Conservation (phyloP, 2,113 vertebrate species). For the Marcusenius ussheri region DNA sequence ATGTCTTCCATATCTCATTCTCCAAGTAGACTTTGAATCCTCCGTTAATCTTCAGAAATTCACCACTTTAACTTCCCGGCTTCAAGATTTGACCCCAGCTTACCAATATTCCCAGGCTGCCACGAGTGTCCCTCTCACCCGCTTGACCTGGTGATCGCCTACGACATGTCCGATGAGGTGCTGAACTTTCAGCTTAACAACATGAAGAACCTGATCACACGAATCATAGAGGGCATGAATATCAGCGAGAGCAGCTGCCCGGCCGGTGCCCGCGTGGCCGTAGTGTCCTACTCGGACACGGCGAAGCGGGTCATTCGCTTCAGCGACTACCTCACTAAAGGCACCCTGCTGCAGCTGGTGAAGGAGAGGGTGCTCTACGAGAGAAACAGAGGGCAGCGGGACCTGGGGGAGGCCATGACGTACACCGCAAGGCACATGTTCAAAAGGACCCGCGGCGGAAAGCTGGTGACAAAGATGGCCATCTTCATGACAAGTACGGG, state of each 20-base stretch:
- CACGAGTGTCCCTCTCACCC: conserved; percentile 42
- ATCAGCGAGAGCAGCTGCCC: conserved; percentile 43
- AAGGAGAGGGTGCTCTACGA: conserved; percentile 34
- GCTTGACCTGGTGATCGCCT: conserved; percentile 42
- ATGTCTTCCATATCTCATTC: neutral
- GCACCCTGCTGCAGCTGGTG: conserved; percentile 27
- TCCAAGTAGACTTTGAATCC: neutral
- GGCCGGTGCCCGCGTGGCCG: conserved; percentile 31
- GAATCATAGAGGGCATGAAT: conserved; percentile 16
- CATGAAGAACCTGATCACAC: conserved; percentile 38
- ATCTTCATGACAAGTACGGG: conserved; percentile 42
- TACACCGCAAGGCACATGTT: conserved; percentile 51
- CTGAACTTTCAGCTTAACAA: conserved; percentile 30
- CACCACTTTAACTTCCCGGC: neutral
- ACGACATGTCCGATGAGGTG: conserved; percentile 40
- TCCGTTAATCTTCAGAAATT: neutral
- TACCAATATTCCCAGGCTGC: conserved; percentile 26
- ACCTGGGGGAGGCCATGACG: conserved; percentile 43
- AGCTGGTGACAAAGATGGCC: conserved; percentile 38
- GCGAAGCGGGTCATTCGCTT: conserved; percentile 41
- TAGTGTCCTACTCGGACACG: conserved; percentile 36
- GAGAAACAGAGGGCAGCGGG: conserved; percentile 1
- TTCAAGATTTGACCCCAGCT: neutral
- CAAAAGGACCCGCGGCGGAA: conserved; percentile 40
- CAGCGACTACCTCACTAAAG: conserved; percentile 34